Percentiles rank a stretch among this genome's conserved stretches.
Evolutionary conservation across 2,113 vertebrate genomes (phyloP).

Genomic region (Gorsachius goisagi): DNA sequence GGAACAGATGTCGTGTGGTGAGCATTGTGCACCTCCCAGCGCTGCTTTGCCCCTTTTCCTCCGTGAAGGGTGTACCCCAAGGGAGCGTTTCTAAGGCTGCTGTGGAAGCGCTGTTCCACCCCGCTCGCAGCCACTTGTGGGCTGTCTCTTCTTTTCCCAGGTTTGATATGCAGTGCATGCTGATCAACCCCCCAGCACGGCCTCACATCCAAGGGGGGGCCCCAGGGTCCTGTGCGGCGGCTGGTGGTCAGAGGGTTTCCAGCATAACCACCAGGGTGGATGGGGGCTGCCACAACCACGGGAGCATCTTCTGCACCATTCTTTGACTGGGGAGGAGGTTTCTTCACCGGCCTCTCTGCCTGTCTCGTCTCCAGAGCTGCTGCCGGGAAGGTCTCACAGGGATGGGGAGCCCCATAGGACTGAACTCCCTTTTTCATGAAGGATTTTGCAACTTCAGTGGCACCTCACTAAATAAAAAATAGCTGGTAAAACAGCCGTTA

Average conservation of each 20-base stretch:
- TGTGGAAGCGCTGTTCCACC: rapidly evolving
- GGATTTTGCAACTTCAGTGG: neutral
- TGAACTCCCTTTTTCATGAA: neutral
- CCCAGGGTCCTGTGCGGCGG: slow-evolving; percentile 58
- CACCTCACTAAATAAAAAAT: neutral
- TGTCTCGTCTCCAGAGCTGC: neutral
- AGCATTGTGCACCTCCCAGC: rapidly evolving
- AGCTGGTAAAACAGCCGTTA: neutral
- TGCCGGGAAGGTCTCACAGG: neutral
- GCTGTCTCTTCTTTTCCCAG: slow-evolving; percentile 13
- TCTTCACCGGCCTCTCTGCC: rapidly evolving
- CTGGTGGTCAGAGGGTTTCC: slow-evolving; percentile 73
- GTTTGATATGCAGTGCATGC: slow-evolving; percentile 69
- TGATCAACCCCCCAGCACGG: slow-evolving; percentile 83
- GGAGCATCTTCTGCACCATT: slow-evolving; percentile 86
- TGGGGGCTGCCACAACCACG: slow-evolving; percentile 80
- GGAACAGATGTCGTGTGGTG: rapidly evolving
- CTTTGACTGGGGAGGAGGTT: slow-evolving; percentile 54
- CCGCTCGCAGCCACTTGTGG: rapidly evolving
- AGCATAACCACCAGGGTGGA: slow-evolving; percentile 81
- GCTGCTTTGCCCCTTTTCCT: neutral
- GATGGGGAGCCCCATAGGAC: neutral
- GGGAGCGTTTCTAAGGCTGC: neutral
- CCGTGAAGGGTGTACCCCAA: no score
- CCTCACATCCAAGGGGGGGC: slow-evolving; percentile 73